Evolutionary conservation across 1,140 invertebrate species (phyloP), one percentile per base, ranked within the genome.

Genomic region (Popillia japonica): DNA sequence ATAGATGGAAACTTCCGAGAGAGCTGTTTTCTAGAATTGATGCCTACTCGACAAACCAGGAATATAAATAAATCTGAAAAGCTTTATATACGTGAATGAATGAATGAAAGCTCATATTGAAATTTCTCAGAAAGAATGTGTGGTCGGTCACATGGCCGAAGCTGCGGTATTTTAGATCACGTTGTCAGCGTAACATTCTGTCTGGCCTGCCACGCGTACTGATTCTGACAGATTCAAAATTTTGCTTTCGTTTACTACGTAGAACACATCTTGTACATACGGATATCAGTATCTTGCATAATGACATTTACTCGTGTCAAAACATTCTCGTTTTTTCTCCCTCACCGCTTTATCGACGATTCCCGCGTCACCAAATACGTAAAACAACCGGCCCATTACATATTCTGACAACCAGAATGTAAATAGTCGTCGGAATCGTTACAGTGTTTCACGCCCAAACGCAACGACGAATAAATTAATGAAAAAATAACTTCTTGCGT

Each of bases 401-500:
- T 17, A 55, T 17, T 14, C 48, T 17, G 48, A 55, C 48, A 55
- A 17, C 48, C 48, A n/a, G 17, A 55, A 55, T 55, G 48, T 55
- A 55, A 55, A 55, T 55, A 55, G 17, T 55, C 48, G 48, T 55
- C 48, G 48, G 14, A 55, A 55, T 55, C 48, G 48, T 55, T 55
- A 55, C 7, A 17, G 48, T 17, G 11, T 55, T 55, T 55, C 14
- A 55, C 48, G 48, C 48, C 48, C 48, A 55, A 17, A 55, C 48
- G 14, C n/a, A 55, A 55, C 17, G 48, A 55, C 14, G 14, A 55
- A 55, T 55, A 55, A 55, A 55, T 55, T 55, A 55, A 55, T 55
- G 48, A 17, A 55, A 17, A 55, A 55, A 55, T 17, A 55, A 55
- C 48, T 14, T 55, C 14, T 55, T 55, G 48, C 27, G 27, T 55